Evolutionary conservation across 2,113 vertebrate genomes (phyloP).

Genomic region (Pachypanchax playfairii): DNA sequence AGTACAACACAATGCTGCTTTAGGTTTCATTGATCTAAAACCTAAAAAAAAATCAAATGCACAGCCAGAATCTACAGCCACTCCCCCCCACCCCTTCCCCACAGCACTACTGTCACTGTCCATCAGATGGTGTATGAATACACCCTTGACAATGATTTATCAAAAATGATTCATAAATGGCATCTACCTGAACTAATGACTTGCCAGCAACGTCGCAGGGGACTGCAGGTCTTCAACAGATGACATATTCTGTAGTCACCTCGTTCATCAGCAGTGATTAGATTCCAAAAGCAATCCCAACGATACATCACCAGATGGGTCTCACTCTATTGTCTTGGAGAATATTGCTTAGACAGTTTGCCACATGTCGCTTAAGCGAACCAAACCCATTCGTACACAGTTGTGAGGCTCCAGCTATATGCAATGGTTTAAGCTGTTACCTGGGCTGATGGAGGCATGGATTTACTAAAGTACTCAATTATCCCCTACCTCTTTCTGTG

Average conservation of each 20-base stretch:
- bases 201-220: slow-evolving; percentile 45
- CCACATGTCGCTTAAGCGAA: slow-evolving; percentile 56
- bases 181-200: slow-evolving; percentile 70
- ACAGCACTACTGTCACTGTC: slow-evolving; percentile 43
- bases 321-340: slow-evolving; percentile 59
- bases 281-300: slow-evolving; percentile 68
- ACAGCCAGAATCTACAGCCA: slow-evolving; percentile 32
- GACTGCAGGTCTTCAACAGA: slow-evolving; percentile 65
- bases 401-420: slow-evolving; percentile 39
- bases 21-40: slow-evolving; percentile 70
- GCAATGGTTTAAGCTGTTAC: slow-evolving; percentile 52
- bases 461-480: slow-evolving; percentile 73
- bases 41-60: slow-evolving; percentile 48
- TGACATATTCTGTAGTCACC: slow-evolving; percentile 67
- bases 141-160: slow-evolving; percentile 66
- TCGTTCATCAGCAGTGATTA: slow-evolving; percentile 74
- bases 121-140: slow-evolving; percentile 58
- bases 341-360: slow-evolving; percentile 57
- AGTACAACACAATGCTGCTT: slow-evolving; percentile 60
- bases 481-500: slow-evolving; percentile 59
- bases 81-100: slow-evolving; percentile 8
- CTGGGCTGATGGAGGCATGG: slow-evolving; percentile 57
- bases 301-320: slow-evolving; percentile 67
- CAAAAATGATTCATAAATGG: slow-evolving; percentile 62
- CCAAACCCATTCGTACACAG: slow-evolving; percentile 22